phyloP scores from a whole-genome alignment of 2,888 invertebrate genomes.

The Tetanocera ferruginea region DNA sequence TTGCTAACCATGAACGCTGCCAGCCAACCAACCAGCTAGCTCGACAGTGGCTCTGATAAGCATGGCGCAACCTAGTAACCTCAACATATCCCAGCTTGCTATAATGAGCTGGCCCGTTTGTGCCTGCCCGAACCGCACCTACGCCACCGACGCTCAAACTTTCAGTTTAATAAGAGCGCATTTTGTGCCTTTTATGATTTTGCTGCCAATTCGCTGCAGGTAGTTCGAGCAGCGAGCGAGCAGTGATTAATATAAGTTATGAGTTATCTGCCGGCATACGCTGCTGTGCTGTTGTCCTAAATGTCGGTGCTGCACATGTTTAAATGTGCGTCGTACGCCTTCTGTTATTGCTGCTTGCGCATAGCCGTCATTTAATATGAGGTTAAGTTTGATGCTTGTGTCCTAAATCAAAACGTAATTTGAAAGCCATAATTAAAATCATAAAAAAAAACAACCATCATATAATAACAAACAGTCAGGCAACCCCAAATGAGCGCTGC shows the following conservation, averaged over 20 bases:
- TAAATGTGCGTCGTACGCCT: slow-evolving; percentile 12
- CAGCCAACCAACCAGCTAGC: background rate
- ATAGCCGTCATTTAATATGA: slow-evolving; percentile 10
- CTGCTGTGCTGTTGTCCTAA: background rate
- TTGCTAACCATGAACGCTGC: slow-evolving; percentile 22
- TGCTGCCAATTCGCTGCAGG: slow-evolving; percentile 49
- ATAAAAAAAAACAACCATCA: slow-evolving; percentile 24
- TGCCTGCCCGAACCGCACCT: slow-evolving; percentile 41
- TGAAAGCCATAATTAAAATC: slow-evolving; percentile 53
- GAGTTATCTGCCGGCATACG: slow-evolving; percentile 31
- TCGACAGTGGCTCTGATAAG: slow-evolving; percentile 32
- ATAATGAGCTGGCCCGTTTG: slow-evolving; percentile 35
- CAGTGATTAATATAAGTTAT: slow-evolving; percentile 53
- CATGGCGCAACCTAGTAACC: slow-evolving; percentile 8
- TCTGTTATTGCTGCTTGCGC: slow-evolving; percentile 3
- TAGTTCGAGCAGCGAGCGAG: slow-evolving; percentile 39
- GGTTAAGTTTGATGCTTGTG: slow-evolving; percentile 34
- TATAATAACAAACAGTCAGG: slow-evolving; percentile 1
- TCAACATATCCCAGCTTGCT: background rate
- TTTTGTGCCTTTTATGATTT: too few relatives aligned
- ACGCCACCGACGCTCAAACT: background rate
- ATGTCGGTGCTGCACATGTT: background rate
- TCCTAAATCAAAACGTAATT: slow-evolving; percentile 54
- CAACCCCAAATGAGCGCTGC: background rate
- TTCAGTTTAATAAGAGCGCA: too few relatives aligned